Evolutionary conservation across 2,113 vertebrate species (phyloP).

Genomic region (Clarias macrocephalus): DNA sequence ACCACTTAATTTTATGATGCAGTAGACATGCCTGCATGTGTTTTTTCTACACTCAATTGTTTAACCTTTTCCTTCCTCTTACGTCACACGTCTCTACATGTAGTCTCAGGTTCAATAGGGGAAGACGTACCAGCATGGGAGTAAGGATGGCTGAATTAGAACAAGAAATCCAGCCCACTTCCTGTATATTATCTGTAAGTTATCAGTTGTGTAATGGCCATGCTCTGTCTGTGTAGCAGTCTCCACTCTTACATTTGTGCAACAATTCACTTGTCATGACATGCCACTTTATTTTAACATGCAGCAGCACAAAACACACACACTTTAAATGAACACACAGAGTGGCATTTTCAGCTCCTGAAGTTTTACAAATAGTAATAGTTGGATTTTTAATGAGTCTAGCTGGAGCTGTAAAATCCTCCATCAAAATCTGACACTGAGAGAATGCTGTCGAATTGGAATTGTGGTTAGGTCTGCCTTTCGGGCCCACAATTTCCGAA

Average conservation of each 20-base stretch:
- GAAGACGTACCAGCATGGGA: not conserved
- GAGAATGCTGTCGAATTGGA: not conserved
- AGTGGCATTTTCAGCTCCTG: conserved; percentile 59
- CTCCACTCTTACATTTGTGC: conserved; percentile 54
- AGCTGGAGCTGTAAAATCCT: not conserved
- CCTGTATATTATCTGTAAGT: not conserved
- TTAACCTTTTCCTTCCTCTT: not conserved
- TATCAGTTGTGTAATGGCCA: not conserved
- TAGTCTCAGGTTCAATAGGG: not conserved
- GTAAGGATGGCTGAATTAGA: not conserved
- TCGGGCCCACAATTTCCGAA: not conserved
- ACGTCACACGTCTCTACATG: not conserved
- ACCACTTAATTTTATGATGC: not conserved
- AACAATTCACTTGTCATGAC: conserved; percentile 47
- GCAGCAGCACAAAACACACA: conserved; percentile 58
- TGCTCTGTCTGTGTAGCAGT: conserved; percentile 42
- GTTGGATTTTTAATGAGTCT: not conserved
- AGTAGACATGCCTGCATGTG: not conserved
- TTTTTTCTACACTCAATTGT: not conserved
- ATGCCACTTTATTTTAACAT: conserved; percentile 61
- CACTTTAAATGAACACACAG: conserved; percentile 9
- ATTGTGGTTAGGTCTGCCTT: conserved; percentile 12
- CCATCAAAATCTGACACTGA: not conserved
- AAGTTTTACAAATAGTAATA: not conserved
- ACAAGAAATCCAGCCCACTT: not conserved